Evolutionary conservation across 2,888 invertebrate genomes (phyloP).

Genomic region (Dascillus cervinus): DNA sequence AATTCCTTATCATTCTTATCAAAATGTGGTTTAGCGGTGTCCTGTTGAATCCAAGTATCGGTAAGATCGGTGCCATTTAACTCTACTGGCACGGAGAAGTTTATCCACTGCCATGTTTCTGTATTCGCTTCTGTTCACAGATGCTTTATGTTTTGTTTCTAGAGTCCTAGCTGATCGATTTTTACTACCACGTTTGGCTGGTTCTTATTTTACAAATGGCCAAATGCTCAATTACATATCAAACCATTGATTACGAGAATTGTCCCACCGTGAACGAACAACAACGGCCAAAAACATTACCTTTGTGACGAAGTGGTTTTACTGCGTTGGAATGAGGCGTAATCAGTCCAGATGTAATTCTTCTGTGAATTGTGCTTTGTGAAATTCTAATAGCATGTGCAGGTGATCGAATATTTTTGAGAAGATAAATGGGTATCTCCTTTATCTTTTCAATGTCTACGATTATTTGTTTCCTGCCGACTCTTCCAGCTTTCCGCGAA

Average conservation of each 20-base stretch:
- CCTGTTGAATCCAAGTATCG: not conserved
- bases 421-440: not conserved
- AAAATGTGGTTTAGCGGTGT: not conserved
- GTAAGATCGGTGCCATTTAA: not conserved
- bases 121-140: not conserved
- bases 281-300: too few relatives aligned
- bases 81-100: not conserved
- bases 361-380: conserved; percentile 5
- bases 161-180: not conserved
- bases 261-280: conserved; percentile 1
- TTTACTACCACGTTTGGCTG: not conserved
- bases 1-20: not conserved
- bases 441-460: not conserved
- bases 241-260: not conserved
- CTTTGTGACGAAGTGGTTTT: conserved; percentile 1
- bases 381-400: conserved; percentile 3
- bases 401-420: not conserved
- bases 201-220: conserved; percentile 5
- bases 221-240: not conserved
- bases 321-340: conserved; percentile 6
- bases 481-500: not conserved
- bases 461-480: not conserved
- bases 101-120: not conserved
- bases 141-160: not conserved
- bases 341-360: conserved; percentile 9